Evolutionary conservation across 2,888 invertebrate species (phyloP).

Genomic region (Mythimna vitellina): DNA sequence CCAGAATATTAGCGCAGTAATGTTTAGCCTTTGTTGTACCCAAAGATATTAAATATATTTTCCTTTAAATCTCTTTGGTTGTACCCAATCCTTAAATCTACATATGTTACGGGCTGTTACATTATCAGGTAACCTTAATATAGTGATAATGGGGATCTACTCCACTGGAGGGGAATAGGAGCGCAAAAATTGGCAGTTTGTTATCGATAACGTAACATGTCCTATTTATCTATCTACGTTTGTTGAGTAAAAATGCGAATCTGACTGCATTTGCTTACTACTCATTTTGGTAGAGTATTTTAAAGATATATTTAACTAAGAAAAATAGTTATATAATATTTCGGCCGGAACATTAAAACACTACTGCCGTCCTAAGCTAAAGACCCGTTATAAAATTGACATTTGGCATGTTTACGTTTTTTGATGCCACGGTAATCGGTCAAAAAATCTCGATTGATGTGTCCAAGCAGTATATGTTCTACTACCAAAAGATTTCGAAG

Average conservation of each 20-base stretch:
- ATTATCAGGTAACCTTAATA: slow-evolving; percentile 44
- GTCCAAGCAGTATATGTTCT: too few species aligned
- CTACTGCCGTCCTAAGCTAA: not conserved
- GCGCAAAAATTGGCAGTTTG: slow-evolving; percentile 24
- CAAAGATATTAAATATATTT: not conserved
- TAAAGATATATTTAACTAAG: too few species aligned
- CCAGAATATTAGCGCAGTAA: not conserved
- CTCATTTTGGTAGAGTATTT: too few species aligned
- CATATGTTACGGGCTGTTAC: not conserved
- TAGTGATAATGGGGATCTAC: slow-evolving; percentile 25
- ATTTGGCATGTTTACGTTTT: too few species aligned
- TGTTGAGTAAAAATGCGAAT: not conserved
- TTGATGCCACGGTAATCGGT: too few species aligned
- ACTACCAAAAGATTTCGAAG: too few species aligned
- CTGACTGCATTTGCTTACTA: not conserved
- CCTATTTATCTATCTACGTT: not conserved
- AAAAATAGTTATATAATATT: too few species aligned
- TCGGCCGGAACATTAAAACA: not conserved
- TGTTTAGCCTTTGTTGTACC: slow-evolving; percentile 4
- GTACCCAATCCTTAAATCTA: slow-evolving; percentile 30
- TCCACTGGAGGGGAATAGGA: slow-evolving; percentile 25
- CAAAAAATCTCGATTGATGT: too few species aligned
- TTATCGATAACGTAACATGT: slow-evolving; percentile 23
- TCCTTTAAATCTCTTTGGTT: not conserved
- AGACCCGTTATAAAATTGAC: too few species aligned